These are phyloP conservation scores for Vannuccia rotundouncinata DNA, from an alignment of 2,888 invertebrate species.

Conservation along the genomic window DNA sequence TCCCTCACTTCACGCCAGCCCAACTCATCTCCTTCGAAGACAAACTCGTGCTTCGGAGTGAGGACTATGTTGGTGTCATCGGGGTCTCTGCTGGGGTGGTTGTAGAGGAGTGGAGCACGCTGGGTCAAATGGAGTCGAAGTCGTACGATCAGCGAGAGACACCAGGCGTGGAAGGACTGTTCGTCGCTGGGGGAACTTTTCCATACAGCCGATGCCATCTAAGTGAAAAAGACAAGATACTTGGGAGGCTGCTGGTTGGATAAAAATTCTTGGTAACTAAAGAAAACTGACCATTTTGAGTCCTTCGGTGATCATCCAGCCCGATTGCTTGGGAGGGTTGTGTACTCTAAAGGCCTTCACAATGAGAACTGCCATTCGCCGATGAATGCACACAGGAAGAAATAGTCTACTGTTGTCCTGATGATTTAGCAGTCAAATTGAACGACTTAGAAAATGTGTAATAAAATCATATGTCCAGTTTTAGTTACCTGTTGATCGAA, in stretches of 20 bases:
- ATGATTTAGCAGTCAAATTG: too few species aligned
- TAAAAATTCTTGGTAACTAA: too few species aligned
- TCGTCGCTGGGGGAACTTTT: neutral
- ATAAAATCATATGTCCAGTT: too few species aligned
- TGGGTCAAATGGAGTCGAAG: slow-evolving; percentile 9
- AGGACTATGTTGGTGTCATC: neutral
- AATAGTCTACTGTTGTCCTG: too few species aligned
- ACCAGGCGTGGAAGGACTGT: slow-evolving; percentile 35
- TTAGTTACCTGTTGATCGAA: slow-evolving; percentile 50
- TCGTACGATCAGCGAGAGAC: slow-evolving; percentile 17
- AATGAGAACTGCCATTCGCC: slow-evolving; percentile 15
- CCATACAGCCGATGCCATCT: neutral
- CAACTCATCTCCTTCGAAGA: neutral
- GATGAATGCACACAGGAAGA: slow-evolving; percentile 26
- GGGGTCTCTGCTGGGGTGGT: neutral
- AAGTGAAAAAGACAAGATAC: too few species aligned
- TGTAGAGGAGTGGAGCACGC: neutral
- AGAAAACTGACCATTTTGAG: slow-evolving; percentile 32
- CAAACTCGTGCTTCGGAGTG: neutral
- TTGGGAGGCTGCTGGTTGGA: too few species aligned
- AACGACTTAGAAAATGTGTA: too few species aligned
- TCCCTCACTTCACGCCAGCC: neutral
- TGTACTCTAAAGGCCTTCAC: slow-evolving; percentile 25
- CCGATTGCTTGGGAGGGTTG: neutral
- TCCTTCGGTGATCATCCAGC: slow-evolving; percentile 30